Evolutionary conservation across 2,113 vertebrate genomes (phyloP).

Genomic region (Aramus guarauna): DNA sequence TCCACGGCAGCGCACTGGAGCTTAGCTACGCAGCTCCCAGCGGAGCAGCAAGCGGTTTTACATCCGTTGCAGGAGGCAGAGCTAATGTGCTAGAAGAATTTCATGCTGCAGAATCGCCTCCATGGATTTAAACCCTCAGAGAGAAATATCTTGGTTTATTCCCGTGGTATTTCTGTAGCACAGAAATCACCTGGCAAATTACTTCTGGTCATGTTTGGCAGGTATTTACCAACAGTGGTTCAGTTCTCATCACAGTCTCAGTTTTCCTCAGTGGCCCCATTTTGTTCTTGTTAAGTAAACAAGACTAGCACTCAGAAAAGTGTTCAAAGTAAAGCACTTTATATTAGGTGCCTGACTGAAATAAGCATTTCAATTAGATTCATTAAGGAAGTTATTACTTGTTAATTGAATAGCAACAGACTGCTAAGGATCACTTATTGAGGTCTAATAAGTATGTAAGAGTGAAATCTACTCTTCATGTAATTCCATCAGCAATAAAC

Average conservation of each 20-base stretch:
- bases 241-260: neutral
- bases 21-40: neutral
- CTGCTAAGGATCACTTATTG: constrained; percentile 79
- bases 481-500: constrained; percentile 83
- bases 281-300: constrained; percentile 63
- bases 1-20: neutral
- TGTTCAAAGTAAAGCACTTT: constrained; percentile 41
- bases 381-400: constrained; percentile 83
- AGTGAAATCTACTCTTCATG: constrained; percentile 73
- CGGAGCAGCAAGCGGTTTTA: neutral
- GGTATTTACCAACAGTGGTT: neutral
- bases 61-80: neutral
- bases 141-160: neutral
- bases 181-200: constrained; percentile 2
- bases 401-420: constrained; percentile 83
- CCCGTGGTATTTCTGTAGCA: neutral
- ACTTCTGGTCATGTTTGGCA: neutral
- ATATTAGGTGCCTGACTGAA: constrained; percentile 63
- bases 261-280: neutral
- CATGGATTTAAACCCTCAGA: neutral
- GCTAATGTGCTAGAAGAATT: neutral
- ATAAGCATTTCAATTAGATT: constrained; percentile 81
- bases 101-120: neutral
- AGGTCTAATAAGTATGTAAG: constrained; percentile 77
- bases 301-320: constrained; percentile 39